A percentile compares a stretch with the other conserved stretches of the same genome.
Evolutionary conservation across 1,140 invertebrate species (phyloP).

Genomic region (Drosophila nigromelanica): DNA sequence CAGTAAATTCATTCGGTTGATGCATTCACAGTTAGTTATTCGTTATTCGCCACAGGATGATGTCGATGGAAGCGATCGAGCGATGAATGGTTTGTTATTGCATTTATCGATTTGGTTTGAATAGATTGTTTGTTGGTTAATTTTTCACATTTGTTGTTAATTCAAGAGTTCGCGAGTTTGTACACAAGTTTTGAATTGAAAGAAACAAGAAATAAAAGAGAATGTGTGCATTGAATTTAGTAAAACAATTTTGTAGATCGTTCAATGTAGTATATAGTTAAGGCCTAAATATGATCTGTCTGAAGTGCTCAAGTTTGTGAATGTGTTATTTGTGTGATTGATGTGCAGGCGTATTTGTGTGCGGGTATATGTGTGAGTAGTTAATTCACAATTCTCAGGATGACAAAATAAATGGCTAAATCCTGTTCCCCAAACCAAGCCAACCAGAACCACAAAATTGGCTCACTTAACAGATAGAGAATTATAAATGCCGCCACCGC

Average conservation of each 20-base stretch:
- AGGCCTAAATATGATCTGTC: slow-evolving; percentile 56
- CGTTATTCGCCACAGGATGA: slow-evolving; percentile 56
- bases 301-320: slow-evolving; percentile 16
- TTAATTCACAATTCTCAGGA: slow-evolving; percentile 21
- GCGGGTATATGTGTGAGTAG: slow-evolving; percentile 13
- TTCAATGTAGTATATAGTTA: slow-evolving; percentile 36
- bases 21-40: slow-evolving; percentile 31
- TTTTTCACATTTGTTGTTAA: slow-evolving; percentile 45
- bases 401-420: background rate
- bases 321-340: slow-evolving; percentile 14
- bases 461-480: slow-evolving; percentile 29
- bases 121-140: slow-evolving; percentile 27
- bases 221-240: slow-evolving; percentile 81
- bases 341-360: slow-evolving; percentile 32
- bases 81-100: slow-evolving; percentile 60
- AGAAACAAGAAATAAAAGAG: slow-evolving; percentile 81
- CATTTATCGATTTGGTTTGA: slow-evolving; percentile 42
- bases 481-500: slow-evolving; percentile 46
- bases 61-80: slow-evolving; percentile 58
- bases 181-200: slow-evolving; percentile 63
- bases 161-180: slow-evolving; percentile 36
- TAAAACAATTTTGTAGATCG: slow-evolving; percentile 65
- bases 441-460: slow-evolving; percentile 46
- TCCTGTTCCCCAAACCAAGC: slow-evolving; percentile 2
- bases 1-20: slow-evolving; percentile 45